These are phyloP conservation scores for Epinotia brunnichana DNA, from an alignment of 2,888 invertebrate species.

Conservation along the genomic window DNA sequence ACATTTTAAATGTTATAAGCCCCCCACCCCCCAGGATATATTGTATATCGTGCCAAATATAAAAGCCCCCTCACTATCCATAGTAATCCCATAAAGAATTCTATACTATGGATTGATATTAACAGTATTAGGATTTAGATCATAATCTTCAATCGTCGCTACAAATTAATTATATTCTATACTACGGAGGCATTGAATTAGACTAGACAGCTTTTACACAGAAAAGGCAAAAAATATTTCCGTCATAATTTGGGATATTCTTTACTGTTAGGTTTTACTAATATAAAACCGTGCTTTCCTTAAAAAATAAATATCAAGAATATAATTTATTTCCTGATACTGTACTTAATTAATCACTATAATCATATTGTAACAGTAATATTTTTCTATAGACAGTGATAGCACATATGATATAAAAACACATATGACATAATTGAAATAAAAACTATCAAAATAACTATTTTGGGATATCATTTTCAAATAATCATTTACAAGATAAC, in stretches of 20 bases:
- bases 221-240: background rate
- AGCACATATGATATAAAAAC: no score
- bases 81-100: conserved; percentile 4
- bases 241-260: background rate
- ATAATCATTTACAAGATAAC: background rate
- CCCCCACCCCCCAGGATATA: conserved; percentile 59
- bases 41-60: conserved; percentile 72
- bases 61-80: conserved; percentile 57
- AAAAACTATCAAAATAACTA: background rate
- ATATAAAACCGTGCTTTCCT: no score
- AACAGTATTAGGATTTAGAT: background rate
- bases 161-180: background rate
- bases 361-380: background rate
- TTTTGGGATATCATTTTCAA: conserved; percentile 1
- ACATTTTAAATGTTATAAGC: conserved; percentile 38
- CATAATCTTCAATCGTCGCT: background rate
- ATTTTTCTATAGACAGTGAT: background rate
- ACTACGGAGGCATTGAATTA: no score
- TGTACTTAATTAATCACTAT: background rate
- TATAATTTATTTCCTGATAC: conserved; percentile 1
- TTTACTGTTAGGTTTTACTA: background rate
- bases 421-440: background rate
- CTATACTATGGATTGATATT: background rate
- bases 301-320: background rate
- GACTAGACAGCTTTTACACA: no score